Base-by-base conservation (phyloP, 1,140 invertebrate genomes). In the Pristionchus pacificus region DNA sequence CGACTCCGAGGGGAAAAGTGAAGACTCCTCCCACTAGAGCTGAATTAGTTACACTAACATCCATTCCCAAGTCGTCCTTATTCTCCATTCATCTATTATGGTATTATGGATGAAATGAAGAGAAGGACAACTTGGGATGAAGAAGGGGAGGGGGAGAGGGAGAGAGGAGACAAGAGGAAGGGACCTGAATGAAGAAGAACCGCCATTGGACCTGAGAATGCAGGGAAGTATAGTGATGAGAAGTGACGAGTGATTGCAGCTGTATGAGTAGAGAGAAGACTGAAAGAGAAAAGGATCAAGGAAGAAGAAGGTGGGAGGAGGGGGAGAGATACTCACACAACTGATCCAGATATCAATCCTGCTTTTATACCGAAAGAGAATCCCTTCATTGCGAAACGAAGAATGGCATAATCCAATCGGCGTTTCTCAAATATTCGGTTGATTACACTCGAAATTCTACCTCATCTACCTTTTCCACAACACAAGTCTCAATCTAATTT, bases 191-290 rank as follows among this genome's bases (percentile, higher is more conserved):
- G 70, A 19, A 72, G 70, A 38, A 64, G 32, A 59, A 49, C 28
- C 10, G 70, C 63, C n/a, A 64, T 49, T 64, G 33, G 63, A 72
- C 70, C 70, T 72, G 70, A 72, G 32, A 72, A 65, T 27, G 64
- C 70, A 10, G 70, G 70, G 49, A 72, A 72, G 49, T 72, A 72
- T 59, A 63, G 65, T 1, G 70, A 66, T 2, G 63, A 24, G 32
- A 72, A 72, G n/a, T 64, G 64, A 58, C 65, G 38, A 15, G 63
- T 24, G 19, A 66, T 66, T n/a, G 70, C 70, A 0, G 70, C 64
- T 2, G 65, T 25, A 28, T 66, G 63, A 0, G 70, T 72, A 14
- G 70, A 38, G 25, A 64, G 38, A 14, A 66, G 55, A 33, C 70
- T 72, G 64, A 33, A 72, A 70, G 13, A 25, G 27, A 66, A 32